Evolutionary conservation across 2,797 vertebrate species (phyloP).

Genomic region (Lagorchestes hirsutus): DNA sequence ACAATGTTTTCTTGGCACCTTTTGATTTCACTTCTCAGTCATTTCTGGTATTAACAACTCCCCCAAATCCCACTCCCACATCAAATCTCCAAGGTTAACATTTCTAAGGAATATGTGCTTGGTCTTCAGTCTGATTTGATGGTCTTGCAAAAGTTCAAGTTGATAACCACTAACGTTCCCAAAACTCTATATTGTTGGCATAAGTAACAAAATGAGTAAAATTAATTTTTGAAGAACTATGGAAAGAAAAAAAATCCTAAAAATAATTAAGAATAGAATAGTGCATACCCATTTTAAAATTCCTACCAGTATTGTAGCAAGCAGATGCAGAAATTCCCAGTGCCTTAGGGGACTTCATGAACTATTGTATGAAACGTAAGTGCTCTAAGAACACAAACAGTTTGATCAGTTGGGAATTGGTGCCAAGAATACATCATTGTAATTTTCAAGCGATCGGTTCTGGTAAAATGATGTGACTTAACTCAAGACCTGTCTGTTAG

Average conservation of each 20-base stretch:
- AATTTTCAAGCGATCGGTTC: background rate
- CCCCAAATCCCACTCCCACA: background rate
- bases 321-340: constrained; percentile 12
- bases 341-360: background rate
- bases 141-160: constrained; percentile 27
- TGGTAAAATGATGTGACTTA: constrained; percentile 60
- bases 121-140: background rate
- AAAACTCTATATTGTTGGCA: constrained; percentile 38
- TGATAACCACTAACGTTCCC: constrained; percentile 55
- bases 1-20: background rate
- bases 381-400: constrained; percentile 74
- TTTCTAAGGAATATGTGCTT: constrained; percentile 36
- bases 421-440: constrained; percentile 66
- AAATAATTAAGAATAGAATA: constrained; percentile 83
- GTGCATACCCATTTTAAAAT: constrained; percentile 75
- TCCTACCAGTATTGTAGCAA: constrained; percentile 60
- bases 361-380: constrained; percentile 45
- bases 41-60: background rate
- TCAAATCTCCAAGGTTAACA: background rate
- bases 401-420: constrained; percentile 66
- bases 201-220: constrained; percentile 74
- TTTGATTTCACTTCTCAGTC: background rate
- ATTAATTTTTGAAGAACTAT: constrained; percentile 71
- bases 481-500: background rate
- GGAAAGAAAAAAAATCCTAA: constrained; percentile 62